These are phyloP conservation scores for Alligator mississippiensis DNA, from an alignment of 2,113 vertebrate species.

Conservation along the genomic window DNA sequence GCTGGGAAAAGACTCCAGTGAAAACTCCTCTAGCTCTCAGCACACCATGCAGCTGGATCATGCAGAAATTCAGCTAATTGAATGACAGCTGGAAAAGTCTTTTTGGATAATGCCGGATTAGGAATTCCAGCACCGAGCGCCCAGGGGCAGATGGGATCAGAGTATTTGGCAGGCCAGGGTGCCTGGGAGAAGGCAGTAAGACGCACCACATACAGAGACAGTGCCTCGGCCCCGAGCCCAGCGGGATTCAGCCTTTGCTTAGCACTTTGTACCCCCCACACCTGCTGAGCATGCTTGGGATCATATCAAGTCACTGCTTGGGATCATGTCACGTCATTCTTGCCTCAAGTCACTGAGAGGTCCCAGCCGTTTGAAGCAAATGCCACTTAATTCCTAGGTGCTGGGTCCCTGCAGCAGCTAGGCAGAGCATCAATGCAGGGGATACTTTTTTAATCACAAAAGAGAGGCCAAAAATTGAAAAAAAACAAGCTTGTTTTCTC, in stretches of 20 bases:
- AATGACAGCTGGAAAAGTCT: conserved; percentile 40
- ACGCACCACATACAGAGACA: neutral
- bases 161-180: fast-evolving
- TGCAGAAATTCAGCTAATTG: conserved; percentile 30
- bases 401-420: neutral
- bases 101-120: neutral
- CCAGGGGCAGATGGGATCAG: neutral
- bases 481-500: conserved; percentile 69
- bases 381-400: conserved; percentile 1
- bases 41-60: neutral
- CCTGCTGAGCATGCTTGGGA: neutral
- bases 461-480: conserved; percentile 41
- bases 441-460: conserved; percentile 42
- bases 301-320: neutral
- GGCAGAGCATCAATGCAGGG: neutral
- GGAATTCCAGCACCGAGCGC: neutral
- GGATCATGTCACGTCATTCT: too few species aligned
- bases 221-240: fast-evolving
- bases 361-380: conserved; percentile 8
- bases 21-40: neutral
- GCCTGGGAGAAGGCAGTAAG: neutral
- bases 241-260: neutral
- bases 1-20: neutral
- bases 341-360: neutral
- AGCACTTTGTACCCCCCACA: neutral